phyloP scores from a whole-genome alignment of 2,113 vertebrate genomes.

The Elaphurus davidianus region DNA sequence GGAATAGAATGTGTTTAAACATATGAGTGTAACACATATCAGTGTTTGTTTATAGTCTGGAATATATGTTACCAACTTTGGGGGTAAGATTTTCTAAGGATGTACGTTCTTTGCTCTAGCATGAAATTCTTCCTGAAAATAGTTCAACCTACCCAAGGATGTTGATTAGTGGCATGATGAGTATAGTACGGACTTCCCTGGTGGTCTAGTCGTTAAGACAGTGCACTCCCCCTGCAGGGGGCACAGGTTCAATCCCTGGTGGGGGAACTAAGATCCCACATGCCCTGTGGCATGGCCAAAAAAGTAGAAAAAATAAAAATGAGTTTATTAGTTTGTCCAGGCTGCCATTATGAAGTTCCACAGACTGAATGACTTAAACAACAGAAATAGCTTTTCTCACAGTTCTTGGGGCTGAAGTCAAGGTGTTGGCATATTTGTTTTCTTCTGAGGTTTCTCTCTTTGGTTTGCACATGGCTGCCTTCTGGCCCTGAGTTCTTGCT shows the following conservation, averaged over 20 bases:
- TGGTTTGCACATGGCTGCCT: background rate
- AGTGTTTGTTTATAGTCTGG: background rate
- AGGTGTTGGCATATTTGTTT: background rate
- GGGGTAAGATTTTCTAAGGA: background rate
- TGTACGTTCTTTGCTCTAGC: background rate
- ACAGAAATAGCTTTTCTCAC: background rate
- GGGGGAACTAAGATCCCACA: background rate
- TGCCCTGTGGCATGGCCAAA: background rate
- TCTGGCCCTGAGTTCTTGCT: background rate
- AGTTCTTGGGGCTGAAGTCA: background rate
- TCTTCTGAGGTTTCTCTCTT: background rate
- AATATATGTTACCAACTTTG: background rate
- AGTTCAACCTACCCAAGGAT: background rate
- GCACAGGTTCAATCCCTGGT: background rate
- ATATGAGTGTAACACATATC: background rate
- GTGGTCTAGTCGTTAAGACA: background rate
- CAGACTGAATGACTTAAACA: background rate
- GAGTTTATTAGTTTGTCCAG: background rate
- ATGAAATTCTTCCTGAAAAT: background rate
- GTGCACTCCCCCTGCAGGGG: background rate
- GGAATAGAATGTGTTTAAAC: background rate
- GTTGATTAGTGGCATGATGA: background rate
- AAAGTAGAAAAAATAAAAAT: background rate
- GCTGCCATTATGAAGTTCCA: background rate
- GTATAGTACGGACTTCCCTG: background rate